A percentile compares a stretch with the other conserved stretches of the same genome.
Conservation (phyloP, 2,797 vertebrate genomes). For the Nannoperca australis region DNA sequence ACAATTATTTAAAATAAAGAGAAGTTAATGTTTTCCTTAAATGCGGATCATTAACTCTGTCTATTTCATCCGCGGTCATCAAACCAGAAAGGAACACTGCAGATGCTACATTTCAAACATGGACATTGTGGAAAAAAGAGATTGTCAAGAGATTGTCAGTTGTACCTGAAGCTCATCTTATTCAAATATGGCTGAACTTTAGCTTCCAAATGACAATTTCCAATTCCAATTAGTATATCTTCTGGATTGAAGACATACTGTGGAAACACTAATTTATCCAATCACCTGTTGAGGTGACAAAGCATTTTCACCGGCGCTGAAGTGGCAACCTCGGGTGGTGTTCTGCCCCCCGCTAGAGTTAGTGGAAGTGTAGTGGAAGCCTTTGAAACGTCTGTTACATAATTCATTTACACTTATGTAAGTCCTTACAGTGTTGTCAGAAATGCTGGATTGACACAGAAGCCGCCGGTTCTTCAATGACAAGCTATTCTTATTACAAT, state of each 20-base stretch:
- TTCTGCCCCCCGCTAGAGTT: constrained; percentile 21
- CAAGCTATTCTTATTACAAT: constrained; percentile 16
- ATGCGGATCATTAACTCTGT: background rate
- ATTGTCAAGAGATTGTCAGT: background rate
- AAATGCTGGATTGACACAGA: constrained; percentile 25
- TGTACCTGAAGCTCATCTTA: constrained; percentile 14
- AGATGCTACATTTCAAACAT: background rate
- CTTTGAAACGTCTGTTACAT: constrained; percentile 14
- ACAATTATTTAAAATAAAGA: background rate
- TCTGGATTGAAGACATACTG: constrained; percentile 18
- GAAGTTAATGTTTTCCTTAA: background rate
- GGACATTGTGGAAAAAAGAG: background rate
- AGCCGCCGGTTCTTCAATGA: constrained; percentile 13
- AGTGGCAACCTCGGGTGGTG: constrained; percentile 29
- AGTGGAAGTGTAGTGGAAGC: constrained; percentile 11
- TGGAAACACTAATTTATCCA: constrained; percentile 33
- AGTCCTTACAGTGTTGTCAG: background rate
- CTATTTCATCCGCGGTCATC: background rate
- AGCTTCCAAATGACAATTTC: background rate
- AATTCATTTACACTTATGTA: constrained; percentile 22
- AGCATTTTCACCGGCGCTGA: constrained; percentile 30
- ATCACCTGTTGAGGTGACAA: constrained; percentile 58
- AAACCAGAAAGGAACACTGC: background rate
- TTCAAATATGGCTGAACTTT: constrained; percentile 5
- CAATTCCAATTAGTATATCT: constrained; percentile 7